Base-by-base conservation (phyloP, 2,888 invertebrate genomes). In the Dryocosmus kuriphilus region DNA sequence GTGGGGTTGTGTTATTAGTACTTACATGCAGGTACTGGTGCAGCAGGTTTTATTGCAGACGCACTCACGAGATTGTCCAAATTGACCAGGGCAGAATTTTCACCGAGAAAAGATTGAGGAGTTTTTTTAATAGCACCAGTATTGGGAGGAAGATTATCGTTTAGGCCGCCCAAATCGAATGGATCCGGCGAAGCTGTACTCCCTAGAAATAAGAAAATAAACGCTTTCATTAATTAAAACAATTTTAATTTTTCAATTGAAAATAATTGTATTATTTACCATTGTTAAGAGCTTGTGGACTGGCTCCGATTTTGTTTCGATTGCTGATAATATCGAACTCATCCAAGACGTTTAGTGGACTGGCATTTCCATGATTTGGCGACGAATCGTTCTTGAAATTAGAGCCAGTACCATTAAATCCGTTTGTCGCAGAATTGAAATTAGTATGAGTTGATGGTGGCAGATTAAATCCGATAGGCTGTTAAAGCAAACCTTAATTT, bases 51-150 rank as follows among this genome's bases (percentile, higher is more conserved):
- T 80, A 92, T 89, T 76, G 91, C 84, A 71, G 93, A 91, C 46
- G 93, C 92, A 76, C 93, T 95, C 86, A 99, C 97, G 90, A 99
- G 94, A 91, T 99, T 98, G 93, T 99, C 99, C 92, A 99, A 94
- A 94, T 99, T 99, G 82, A 99, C 99, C 86, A 99, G 94, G 86
- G 96, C 95, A 16, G 98, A 98, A 93, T 99, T 99, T 92, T 98
- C 98, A 63, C 99, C 99, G 76, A 99, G 95, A 93, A 99, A 99
- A 88, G 97, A 96, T 86, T 98, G 97, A 3, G 99, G 98, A 75
- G 98, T 98, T 93, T 98, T 98, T 92, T 97, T 97, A 62, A 94
- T 92, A 32, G 94, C 94, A 80, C 93, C 93, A 76, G 93, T 92
- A 75, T 92, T 92, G 86, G 92, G 88, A n/a, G 93, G 92, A 82